Base-by-base conservation (phyloP, 2,888 invertebrate genomes). In the Ptilodon capucinus region DNA sequence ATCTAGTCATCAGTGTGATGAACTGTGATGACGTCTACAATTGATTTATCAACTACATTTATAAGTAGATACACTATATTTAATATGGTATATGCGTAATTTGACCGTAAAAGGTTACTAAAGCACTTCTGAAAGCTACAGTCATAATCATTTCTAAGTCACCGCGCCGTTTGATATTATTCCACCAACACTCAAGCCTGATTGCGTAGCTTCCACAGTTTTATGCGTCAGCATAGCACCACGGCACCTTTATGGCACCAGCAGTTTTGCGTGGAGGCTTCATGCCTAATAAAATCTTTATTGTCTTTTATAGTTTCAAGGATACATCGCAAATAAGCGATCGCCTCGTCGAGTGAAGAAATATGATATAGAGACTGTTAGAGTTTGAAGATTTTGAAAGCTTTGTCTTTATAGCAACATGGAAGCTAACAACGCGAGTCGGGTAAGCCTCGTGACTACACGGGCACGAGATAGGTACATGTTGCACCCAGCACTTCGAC, bases 291-390 rank as follows among this genome's bases (percentile, higher is more conserved):
- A 83, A 82, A 83, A 67, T 54, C 57, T 71, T 75, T 81, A 80
- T 80, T 84, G 70, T 86, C 74, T 84, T 78, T 90, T 89, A 83
- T 89, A 86, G 88, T 89, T 84, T 88, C 84, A 84, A 87, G 89
- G 85, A 84, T 84, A 85, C 75, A 74, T 82, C 81, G 79, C 82
- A 73, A 74, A 80, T 78, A 80, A 72, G 78, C 79, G 75, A 77
- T 75, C 81, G 67, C 66, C 71, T 76, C 80, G 58, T 68, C 85
- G 81, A 67, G 65, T 54, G 82, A 81, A 82, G 81, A 81, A 84
- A 76, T 83, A 86, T 88, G 85, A 79, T 71, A 84, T 84, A 85
- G 69, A 76, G 71, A 71, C 64, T 69, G 48, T 68, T 76, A 73
- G 64, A 68, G 64, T 75, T 77, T 68, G 76, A 78, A 77, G 76